These are phyloP conservation scores for Cryptoleucopteryx plumbea DNA, from an alignment of 2,113 vertebrate genomes.

Conservation along the genomic window DNA sequence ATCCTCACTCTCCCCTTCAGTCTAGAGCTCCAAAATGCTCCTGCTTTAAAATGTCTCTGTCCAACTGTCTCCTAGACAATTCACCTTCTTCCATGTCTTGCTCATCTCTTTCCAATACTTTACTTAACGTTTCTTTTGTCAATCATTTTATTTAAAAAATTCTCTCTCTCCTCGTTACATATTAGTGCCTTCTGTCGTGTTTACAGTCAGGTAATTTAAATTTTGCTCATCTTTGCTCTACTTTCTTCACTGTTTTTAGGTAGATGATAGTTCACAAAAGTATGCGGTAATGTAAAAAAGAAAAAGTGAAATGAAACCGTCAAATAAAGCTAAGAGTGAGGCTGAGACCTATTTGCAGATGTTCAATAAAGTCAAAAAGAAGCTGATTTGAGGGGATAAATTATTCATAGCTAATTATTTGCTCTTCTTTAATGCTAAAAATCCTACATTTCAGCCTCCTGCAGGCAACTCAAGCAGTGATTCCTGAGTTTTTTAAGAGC, in stretches of 20 bases:
- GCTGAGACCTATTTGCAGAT: slow-evolving; percentile 49
- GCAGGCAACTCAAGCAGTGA: slow-evolving; percentile 55
- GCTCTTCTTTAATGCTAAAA: slow-evolving; percentile 62
- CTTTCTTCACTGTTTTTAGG: not conserved
- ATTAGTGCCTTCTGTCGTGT: not conserved
- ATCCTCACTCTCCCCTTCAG: not conserved
- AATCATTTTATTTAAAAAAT: not conserved
- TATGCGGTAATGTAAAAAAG: not conserved
- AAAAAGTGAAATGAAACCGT: not conserved
- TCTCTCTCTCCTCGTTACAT: fast-evolving
- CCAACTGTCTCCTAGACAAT: not conserved
- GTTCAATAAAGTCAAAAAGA: slow-evolving; percentile 57
- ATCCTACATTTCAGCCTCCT: slow-evolving; percentile 59
- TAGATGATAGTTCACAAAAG: not conserved
- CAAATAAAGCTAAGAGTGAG: slow-evolving; percentile 2
- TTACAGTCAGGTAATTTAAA: not conserved
- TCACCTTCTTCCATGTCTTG: not conserved
- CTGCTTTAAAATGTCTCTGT: not conserved
- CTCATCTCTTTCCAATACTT: not conserved
- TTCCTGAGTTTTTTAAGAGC: slow-evolving; percentile 37
- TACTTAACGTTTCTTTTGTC: not conserved
- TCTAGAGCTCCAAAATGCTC: not conserved
- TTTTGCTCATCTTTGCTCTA: not conserved
- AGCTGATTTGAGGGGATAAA: slow-evolving; percentile 62
- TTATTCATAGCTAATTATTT: slow-evolving; percentile 67